Evolutionary conservation across 2,888 invertebrate genomes (phyloP), one percentile per base, ranked within the genome.

Genomic region (Hydrotaea cyrtoneurina): DNA sequence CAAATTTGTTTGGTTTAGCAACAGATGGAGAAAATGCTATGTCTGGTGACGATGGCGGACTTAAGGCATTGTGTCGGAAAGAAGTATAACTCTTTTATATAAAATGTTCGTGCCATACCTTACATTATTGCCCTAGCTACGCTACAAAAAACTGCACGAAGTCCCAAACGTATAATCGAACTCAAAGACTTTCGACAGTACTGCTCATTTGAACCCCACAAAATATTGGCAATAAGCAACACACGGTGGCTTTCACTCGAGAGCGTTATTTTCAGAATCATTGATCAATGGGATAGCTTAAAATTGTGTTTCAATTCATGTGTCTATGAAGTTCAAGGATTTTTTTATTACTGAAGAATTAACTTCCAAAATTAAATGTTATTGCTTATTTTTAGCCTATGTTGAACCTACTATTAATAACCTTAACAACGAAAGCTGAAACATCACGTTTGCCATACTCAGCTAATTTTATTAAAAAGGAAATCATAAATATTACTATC

Each of bases 401-500:
- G 78, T 86, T 50, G 64, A 82, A 17, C 66, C 81, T 66, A 77
- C 86, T n/a, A 71, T 86, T 15, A 86, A 83, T 66, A 66, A 82
- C 21, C 55, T 84, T 13, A 84, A 79, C 39, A 82, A 84, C 15
- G 76, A 83, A 57, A 80, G 81, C 83, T 8, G 85, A 86, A 74
- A 83, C 62, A 11, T 62, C 59, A 21, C 78, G 83, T 17, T 73
- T 86, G 53, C 84, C 85, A 15, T 83, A 78, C 50, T 85, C 23
- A 85, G 75, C 39, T n/a, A 79, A 84, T 46, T 86, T 84, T 62
- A 62, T 62, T 8, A 62, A 62, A 62, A 13, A 62, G 8, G 13
- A 62, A 17, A 1, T 57, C 4, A 57, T 57, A 3, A 10, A 46
- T 46, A 46, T 10, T 11, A 46, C 11, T 10, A 13, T 10, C 13